A percentile compares a stretch with the other conserved stretches of the same genome.
Conservation (phyloP, 2,113 vertebrate genomes). For the Struthidea cinerea region DNA sequence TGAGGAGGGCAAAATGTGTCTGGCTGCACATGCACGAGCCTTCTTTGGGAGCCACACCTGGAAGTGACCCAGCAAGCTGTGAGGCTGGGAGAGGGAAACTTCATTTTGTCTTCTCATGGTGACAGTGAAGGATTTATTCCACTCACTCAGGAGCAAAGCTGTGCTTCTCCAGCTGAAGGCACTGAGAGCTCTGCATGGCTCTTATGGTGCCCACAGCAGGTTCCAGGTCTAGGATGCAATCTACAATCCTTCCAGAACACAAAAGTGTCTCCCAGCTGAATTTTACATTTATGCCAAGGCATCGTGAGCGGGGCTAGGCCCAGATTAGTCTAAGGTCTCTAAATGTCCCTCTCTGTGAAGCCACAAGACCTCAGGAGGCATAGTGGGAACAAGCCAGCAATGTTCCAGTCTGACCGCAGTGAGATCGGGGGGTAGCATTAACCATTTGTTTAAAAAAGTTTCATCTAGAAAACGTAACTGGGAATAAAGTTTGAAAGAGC, state of each 20-base stretch:
- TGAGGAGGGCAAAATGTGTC: neutral
- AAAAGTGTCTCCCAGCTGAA: neutral
- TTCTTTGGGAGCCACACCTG: neutral
- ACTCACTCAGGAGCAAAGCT: neutral
- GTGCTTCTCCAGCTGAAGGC: neutral
- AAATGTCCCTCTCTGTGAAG: neutral
- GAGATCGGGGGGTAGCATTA: neutral
- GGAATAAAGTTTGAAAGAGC: conserved; percentile 19
- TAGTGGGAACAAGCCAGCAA: neutral
- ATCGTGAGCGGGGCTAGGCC: neutral
- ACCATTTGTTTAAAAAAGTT: neutral
- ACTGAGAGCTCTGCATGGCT: neutral
- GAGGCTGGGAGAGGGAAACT: rapidly evolving
- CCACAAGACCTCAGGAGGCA: neutral
- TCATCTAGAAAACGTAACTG: neutral
- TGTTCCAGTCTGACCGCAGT: neutral
- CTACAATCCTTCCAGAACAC: neutral
- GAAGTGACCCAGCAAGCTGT: neutral
- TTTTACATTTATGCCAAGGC: neutral
- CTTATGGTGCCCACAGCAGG: neutral
- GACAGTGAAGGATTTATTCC: neutral
- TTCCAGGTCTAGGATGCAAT: neutral
- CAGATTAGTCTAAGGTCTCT: neutral
- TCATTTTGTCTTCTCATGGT: neutral
- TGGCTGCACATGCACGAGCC: neutral